These are phyloP conservation scores for Micromys minutus DNA, from an alignment of 2,113 vertebrate species.

Conservation along the genomic window DNA sequence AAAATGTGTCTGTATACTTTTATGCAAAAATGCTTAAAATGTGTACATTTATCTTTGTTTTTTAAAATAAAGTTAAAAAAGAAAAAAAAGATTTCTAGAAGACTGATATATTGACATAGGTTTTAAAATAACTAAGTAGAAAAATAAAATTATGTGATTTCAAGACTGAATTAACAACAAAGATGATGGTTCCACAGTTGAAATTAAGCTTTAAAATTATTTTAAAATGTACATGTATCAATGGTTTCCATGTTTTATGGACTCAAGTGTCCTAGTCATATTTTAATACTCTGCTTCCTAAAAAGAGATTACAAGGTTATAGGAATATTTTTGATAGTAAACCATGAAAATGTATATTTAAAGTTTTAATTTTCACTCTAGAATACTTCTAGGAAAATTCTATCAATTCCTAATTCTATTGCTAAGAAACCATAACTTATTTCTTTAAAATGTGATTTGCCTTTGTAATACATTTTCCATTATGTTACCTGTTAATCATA, in stretches of 20 bases:
- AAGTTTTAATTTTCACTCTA: conserved; percentile 43
- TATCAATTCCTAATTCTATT: conserved; percentile 29
- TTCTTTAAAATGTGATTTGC: conserved; percentile 56
- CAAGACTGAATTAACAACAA: neutral
- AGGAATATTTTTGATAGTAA: neutral
- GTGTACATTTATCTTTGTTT: too few species aligned
- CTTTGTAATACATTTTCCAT: conserved; percentile 43
- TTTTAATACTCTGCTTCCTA: neutral
- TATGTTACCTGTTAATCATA: conserved; percentile 59
- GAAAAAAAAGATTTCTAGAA: too few species aligned
- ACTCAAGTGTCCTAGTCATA: neutral
- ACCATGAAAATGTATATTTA: conserved; percentile 29
- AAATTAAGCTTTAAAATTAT: conserved; percentile 11
- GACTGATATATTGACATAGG: neutral
- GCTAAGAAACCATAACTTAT: conserved; percentile 43
- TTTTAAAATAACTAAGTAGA: conserved; percentile 4
- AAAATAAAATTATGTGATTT: conserved; percentile 14
- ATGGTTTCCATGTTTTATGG: conserved; percentile 4
- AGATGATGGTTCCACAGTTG: neutral
- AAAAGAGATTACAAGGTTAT: neutral
- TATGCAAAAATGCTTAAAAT: too few species aligned
- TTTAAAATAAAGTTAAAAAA: too few species aligned
- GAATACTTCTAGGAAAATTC: conserved; percentile 19
- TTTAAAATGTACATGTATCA: neutral
- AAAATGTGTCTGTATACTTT: too few species aligned